phyloP scores from a whole-genome alignment of 2,888 invertebrate genomes.

The Parnassius mnemosyne region DNA sequence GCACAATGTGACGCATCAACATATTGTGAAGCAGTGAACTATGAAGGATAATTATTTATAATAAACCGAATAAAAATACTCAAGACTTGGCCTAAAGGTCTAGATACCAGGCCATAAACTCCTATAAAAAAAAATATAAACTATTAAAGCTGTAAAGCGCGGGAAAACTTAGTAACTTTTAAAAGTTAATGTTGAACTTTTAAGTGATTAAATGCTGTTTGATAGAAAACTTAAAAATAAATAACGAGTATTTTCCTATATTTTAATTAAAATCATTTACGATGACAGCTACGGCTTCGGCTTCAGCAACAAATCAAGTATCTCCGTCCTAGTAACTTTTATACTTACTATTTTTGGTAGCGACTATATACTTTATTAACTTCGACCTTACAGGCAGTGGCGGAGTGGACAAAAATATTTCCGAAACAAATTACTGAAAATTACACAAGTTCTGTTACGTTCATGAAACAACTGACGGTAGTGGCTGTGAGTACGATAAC shows the following conservation, averaged over 20 bases:
- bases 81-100: too few species aligned
- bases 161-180: conserved; percentile 1
- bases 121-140: too few species aligned
- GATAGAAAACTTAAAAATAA: too few species aligned
- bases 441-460: conserved; percentile 60
- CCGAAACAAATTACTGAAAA: conserved; percentile 56
- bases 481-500: conserved; percentile 62
- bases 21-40: too few species aligned
- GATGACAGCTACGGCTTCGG: conserved; percentile 43
- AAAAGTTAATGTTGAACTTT: too few species aligned
- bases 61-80: too few species aligned
- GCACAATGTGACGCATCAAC: too few species aligned
- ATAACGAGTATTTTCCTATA: too few species aligned
- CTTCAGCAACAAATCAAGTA: conserved; percentile 43
- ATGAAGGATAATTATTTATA: too few species aligned
- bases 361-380: not conserved
- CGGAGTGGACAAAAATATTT: conserved; percentile 60
- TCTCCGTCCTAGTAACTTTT: not conserved
- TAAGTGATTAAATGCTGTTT: too few species aligned
- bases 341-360: not conserved
- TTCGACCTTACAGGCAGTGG: conserved; percentile 43
- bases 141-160: not conserved
- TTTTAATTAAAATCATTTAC: conserved; percentile 12
- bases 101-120: too few species aligned
- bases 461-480: conserved; percentile 65